Evolutionary conservation across 2,113 vertebrate species (phyloP).

Genomic region (Rhinolophus sinicus): DNA sequence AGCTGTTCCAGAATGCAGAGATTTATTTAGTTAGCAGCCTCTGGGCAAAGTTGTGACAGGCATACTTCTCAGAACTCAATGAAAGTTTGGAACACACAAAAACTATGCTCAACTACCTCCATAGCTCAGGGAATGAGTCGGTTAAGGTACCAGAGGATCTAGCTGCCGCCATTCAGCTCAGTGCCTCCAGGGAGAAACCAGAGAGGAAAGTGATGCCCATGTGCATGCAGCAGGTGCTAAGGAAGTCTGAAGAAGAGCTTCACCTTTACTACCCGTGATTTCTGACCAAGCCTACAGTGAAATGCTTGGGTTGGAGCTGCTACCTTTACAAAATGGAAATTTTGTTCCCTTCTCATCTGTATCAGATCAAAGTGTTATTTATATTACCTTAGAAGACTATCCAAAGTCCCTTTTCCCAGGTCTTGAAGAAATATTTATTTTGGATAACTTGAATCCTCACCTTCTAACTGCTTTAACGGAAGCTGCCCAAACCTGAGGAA

Average conservation of each 20-base stretch:
- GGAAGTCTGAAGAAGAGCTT: conserved; percentile 92
- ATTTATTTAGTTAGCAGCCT: conserved; percentile 90
- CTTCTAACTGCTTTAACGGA: conserved; percentile 93
- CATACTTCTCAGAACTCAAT: conserved; percentile 93
- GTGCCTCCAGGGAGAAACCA: conserved; percentile 77
- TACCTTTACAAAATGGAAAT: conserved; percentile 93
- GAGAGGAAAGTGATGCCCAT: conserved; percentile 92
- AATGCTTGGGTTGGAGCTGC: conserved; percentile 95
- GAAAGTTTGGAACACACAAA: conserved; percentile 86
- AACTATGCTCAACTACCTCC: conserved; percentile 94
- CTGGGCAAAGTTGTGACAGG: conserved; percentile 92
- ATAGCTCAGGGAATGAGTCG: conserved; percentile 94
- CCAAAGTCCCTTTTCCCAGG: conserved; percentile 96
- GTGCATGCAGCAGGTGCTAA: conserved; percentile 91
- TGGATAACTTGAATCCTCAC: conserved; percentile 92
- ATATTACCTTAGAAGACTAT: conserved; percentile 94
- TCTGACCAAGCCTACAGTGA: conserved; percentile 94
- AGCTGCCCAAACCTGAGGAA: conserved; percentile 95
- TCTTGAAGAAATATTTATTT: conserved; percentile 93
- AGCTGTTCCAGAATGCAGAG: conserved; percentile 91
- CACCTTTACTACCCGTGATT: conserved; percentile 92
- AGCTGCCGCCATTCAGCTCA: conserved; percentile 87
- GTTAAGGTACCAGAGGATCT: conserved; percentile 91
- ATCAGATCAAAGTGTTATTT: conserved; percentile 94
- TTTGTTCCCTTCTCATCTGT: conserved; percentile 94